These are phyloP conservation scores for Myotis pilosus DNA, from an alignment of 2,797 vertebrate genomes.

Conservation along the genomic window DNA sequence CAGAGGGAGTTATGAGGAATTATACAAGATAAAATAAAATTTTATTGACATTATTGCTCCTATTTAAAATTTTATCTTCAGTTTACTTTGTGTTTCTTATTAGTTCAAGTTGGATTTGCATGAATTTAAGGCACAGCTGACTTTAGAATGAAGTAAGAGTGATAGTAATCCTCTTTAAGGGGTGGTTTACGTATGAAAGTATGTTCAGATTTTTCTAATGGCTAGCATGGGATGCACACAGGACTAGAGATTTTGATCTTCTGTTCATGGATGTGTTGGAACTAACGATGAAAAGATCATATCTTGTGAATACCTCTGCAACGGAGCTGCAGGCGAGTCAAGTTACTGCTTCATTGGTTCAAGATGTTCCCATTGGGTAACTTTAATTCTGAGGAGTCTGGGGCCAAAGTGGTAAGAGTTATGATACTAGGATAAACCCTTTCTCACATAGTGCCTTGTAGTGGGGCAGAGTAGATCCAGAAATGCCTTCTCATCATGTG, in stretches of 20 bases:
- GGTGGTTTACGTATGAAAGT: not conserved
- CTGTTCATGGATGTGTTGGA: not conserved
- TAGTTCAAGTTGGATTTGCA: not conserved
- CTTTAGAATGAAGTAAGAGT: not conserved
- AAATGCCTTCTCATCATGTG: not conserved
- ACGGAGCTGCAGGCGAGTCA: not conserved
- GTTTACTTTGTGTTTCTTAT: not conserved
- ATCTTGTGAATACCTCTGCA: not conserved
- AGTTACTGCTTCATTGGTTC: not conserved
- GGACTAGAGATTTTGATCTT: not conserved
- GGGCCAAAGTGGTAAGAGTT: not conserved
- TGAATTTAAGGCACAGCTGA: not conserved
- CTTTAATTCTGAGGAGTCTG: not conserved
- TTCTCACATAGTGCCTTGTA: not conserved
- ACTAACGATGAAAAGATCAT: not conserved
- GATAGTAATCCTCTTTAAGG: not conserved
- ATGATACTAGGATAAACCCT: not conserved
- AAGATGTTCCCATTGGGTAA: not conserved
- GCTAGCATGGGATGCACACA: not conserved
- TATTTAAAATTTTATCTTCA: slow-evolving; percentile 9
- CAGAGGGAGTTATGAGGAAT: not conserved
- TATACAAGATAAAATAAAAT: not conserved
- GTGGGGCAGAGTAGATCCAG: not conserved
- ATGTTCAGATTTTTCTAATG: not conserved
- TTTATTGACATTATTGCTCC: not conserved